Evolutionary conservation across 2,797 vertebrate genomes (phyloP), one percentile per base, ranked within the genome.

Genomic region (Columba guinea): DNA sequence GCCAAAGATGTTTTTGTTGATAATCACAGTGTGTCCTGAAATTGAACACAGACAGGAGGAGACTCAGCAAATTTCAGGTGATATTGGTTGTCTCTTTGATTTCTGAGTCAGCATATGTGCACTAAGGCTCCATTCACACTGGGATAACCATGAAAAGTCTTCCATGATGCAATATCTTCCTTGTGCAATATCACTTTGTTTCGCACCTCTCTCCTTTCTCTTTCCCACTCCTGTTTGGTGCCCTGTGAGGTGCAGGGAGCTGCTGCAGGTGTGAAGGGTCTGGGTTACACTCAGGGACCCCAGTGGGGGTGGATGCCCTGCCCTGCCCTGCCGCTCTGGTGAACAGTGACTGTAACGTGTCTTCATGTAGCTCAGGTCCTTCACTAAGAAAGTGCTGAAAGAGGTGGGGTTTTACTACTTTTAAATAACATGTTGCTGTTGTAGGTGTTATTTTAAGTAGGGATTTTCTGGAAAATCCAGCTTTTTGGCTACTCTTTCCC

Each of bases 271-370:
- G 16, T 16, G 14, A 20, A 15, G 13, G 14, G 5, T 48, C 22
- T 0, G 0, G 55, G 8, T 37, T 14, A 41, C n/a, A 24, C 20
- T 13, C 15, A 18, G 39, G 26, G 30, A 21, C 26, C 39, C 30
- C 32, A 0, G 6, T 16, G 39, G 22, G 46, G 49, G n/a, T 62
- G 16, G 4, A 48, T 56, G 7, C 3, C 37, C 34, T 51, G 17
- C 37, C 64, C 14, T 67, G 41, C 28, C 58, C 46, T 62, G 58
- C 26, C 59, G 49, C 26, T 79, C 64, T 84, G 35, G 46, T 85
- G 84, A 85, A 75, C 59, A 62, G 35, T 27, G 48, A 34, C 67
- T 86, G 48, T 12, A n/a, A 15, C 4, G 8, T 8, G 30, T 80
- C 76, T 87, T 89, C 49, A 41, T 34, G 39, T 55, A 84, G 60